phyloP scores from a whole-genome alignment of 64 coral and sea anemone genomes.

The Anthopleura sola region DNA sequence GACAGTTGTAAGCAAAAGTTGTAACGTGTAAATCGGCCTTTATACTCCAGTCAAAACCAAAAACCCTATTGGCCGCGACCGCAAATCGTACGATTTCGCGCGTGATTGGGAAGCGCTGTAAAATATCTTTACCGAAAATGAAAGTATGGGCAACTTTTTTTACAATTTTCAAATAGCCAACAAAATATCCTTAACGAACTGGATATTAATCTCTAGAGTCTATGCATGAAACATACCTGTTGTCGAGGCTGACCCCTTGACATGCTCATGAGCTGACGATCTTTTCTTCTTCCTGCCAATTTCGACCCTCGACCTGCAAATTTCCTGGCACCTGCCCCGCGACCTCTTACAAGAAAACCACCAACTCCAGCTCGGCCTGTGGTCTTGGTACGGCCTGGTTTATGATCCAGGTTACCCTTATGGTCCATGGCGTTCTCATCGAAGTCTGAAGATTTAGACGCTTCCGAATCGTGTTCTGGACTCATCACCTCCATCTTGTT shows the following conservation, averaged over 20 bases:
- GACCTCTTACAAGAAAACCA: slow-evolving; percentile 74
- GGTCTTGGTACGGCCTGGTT: slow-evolving; percentile 40
- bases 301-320: slow-evolving; percentile 70
- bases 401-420: slow-evolving; percentile 1
- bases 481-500: slow-evolving; percentile 7
- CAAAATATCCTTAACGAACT: too few species aligned
- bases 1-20: too few species aligned
- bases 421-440: not conserved
- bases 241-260: not conserved
- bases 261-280: not conserved
- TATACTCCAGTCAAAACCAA: too few species aligned
- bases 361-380: slow-evolving; percentile 66
- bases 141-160: too few species aligned
- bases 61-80: too few species aligned
- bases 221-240: slow-evolving; percentile 52
- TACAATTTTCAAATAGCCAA: too few species aligned
- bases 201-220: too few species aligned
- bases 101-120: too few species aligned
- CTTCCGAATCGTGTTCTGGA: not conserved
- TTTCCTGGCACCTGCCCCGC: slow-evolving; percentile 69
- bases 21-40: too few species aligned
- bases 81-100: too few species aligned
- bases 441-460: not conserved
- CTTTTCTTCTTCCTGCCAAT: not conserved
- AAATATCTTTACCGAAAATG: too few species aligned